These are phyloP conservation scores for Pachymerium ferrugineum DNA, from an alignment of 2,888 invertebrate genomes.

Conservation along the genomic window DNA sequence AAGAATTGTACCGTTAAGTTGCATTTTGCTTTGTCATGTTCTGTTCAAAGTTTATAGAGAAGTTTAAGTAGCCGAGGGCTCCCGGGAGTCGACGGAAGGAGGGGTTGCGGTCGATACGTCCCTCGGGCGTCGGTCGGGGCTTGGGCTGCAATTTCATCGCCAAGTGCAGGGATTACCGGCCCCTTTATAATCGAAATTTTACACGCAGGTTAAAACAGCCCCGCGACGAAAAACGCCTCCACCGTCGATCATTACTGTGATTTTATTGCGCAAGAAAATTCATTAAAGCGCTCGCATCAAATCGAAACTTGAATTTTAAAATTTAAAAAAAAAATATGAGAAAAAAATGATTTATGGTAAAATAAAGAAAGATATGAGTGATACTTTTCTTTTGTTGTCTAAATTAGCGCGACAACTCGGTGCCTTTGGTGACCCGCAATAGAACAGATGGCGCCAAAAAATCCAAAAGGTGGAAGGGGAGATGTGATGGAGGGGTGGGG, in stretches of 20 bases:
- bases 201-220: constrained; percentile 29
- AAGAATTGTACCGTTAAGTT: too few relatives aligned
- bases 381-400: background rate
- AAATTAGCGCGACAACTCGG: background rate
- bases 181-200: constrained; percentile 30
- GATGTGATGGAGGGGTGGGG: background rate
- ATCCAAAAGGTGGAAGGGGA: background rate
- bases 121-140: constrained; percentile 6
- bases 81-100: background rate
- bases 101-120: background rate
- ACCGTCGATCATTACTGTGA: constrained; percentile 13
- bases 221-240: background rate
- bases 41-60: background rate
- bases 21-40: too few relatives aligned
- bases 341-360: background rate
- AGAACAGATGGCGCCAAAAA: background rate
- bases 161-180: background rate
- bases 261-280: background rate
- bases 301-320: background rate
- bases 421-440: background rate
- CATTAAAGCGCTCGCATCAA: background rate
- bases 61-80: background rate
- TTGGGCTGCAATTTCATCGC: constrained; percentile 8
- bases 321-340: background rate
- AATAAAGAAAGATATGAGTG: background rate